Evolutionary conservation across 2,888 invertebrate species (phyloP), one percentile per base, ranked within the genome.

Genomic region (Eumacrocentrus americanus): DNA sequence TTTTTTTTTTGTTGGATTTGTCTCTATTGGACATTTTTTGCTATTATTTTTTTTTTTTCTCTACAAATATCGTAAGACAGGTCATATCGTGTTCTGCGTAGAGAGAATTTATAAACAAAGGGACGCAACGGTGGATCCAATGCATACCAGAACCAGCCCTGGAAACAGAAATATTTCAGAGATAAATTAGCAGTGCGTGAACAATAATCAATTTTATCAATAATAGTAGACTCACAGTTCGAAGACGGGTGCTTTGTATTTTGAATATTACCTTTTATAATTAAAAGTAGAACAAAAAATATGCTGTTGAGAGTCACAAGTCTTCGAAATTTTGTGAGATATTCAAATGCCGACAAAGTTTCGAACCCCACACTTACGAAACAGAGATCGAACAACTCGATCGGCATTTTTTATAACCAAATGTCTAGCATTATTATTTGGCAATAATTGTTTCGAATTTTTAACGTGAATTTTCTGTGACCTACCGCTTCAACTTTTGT

Each of bases 401-500:
- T 56, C 25, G 44, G 61, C 67, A 67, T 67, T 61, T 47, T 64
- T 51, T 12, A 38, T 18, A 23, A 12, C 35, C n/a, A n/a, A 11
- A 2, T 37, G 23, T 34, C 16, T 38, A 38, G 44, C 37, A 7
- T 38, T 34, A 14, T 29, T 29, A 40, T n/a, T 23, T 29, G 34
- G 9, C 22, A 46, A 18, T 29, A 18, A 38, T 22, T 35, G n/a
- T 16, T 48, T 48, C 2, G 18, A 38, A n/a, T 37, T 35, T 29
- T 12, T 16, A 18, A 40, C 2, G 7, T 22, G 2, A 46, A 22
- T 35, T 51, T 40, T 23, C 11, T 18, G 25, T 25, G 56, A 87
- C 88, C 84, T 84, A 89, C 89, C 81, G 86, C 84, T 83, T 89
- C 88, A 70, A 86, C 85, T 60, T 86, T 78, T 55, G 79, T 78